Base-by-base conservation (phyloP, 2,888 invertebrate genomes). In the Apocheima hispidaria region DNA sequence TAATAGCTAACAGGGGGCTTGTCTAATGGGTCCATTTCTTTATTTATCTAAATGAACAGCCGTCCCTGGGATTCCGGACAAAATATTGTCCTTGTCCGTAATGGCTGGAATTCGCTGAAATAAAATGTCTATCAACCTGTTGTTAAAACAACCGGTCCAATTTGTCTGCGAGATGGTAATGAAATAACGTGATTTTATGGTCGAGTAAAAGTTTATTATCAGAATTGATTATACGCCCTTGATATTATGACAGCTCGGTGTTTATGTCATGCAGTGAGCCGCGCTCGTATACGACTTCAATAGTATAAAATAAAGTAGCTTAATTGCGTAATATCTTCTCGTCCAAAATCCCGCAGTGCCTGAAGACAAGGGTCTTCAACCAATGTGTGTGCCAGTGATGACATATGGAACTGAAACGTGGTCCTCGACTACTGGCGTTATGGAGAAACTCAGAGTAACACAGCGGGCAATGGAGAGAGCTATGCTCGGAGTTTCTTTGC, bases 161-260 rank as follows among this genome's bases (percentile, higher is more conserved):
- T 57, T 57, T 43, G 30, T 49, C 35, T 41, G 26, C 10, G 49
- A 12, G 20, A 48, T 35, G 28, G 18, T 43, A 56, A 57, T 50
- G 36, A 48, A 30, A 48, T 23, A 56, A 49, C 30, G n/a, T 41
- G 35, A 57, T 51, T 58, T 58, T 51, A 51, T 49, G 9, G 28
- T 44, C 36, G 51, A 38, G 38, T 58, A 41, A 58, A 58, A 51
- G 28, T 43, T 57, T 57, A 58, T 26, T 50, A 41, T 50, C 30
- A 33, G 21, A 51, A 49, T 41, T 41, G 40, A 49, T 56, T 46
- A 54, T 30, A 18, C 46, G 46, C 46, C 46, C 18, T 30, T 46
- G 30, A 7, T 46, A 20, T 30, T 20, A 46, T 46, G 30, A 30
- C 12, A 30, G 46, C 26, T 26, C 30, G 20, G 30, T 30, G 46